phyloP scores from a whole-genome alignment of 2,888 invertebrate genomes.

The Plebejus melissa region DNA sequence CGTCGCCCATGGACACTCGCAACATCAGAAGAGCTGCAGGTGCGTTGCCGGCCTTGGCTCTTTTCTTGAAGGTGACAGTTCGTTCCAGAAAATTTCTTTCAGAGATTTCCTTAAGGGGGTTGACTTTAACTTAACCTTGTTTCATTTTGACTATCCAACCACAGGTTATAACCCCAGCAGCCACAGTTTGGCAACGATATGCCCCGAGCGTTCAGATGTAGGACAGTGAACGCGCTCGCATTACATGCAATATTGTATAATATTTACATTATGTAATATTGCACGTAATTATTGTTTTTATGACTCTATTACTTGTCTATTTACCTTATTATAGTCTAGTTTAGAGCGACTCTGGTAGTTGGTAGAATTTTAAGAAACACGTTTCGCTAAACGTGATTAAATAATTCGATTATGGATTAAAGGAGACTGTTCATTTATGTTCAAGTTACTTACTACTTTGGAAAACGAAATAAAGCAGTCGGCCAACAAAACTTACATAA shows the following conservation, averaged over 20 bases:
- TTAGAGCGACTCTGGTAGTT: background rate
- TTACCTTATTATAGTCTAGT: background rate
- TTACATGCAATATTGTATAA: constrained; percentile 17
- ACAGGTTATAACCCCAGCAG: background rate
- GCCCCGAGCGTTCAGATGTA: background rate
- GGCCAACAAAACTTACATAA: too few species aligned
- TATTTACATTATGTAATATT: constrained; percentile 12
- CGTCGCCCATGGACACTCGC: too few species aligned
- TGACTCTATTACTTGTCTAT: background rate
- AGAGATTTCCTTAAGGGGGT: too few species aligned
- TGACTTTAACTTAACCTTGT: background rate
- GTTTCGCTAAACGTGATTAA: background rate
- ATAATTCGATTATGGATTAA: too few species aligned
- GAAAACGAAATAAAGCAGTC: too few species aligned
- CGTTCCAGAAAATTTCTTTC: too few species aligned
- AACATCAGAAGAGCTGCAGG: too few species aligned
- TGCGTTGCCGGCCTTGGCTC: too few species aligned
- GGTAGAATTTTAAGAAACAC: background rate
- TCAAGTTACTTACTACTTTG: too few species aligned
- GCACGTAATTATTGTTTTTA: background rate
- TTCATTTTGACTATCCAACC: background rate
- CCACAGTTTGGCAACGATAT: constrained; percentile 22
- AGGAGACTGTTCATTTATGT: too few species aligned
- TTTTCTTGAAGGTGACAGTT: too few species aligned
- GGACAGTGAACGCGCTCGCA: constrained; percentile 14